These are phyloP conservation scores for Phymanthus crucifer DNA, from an alignment of 92 coral and sea anemone genomes.

Conservation along the genomic window DNA sequence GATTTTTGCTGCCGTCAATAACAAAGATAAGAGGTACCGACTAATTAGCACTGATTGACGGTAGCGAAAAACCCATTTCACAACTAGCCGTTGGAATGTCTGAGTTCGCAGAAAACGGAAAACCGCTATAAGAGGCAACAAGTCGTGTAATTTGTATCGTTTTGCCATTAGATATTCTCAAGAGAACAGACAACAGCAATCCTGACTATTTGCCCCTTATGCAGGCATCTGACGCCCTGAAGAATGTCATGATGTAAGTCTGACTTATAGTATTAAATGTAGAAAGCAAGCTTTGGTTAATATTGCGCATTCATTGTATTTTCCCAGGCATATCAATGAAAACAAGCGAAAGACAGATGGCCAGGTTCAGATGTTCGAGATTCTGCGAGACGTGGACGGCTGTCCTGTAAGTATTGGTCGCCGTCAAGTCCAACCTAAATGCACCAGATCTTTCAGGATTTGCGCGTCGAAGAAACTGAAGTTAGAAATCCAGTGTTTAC, in stretches of 20 bases:
- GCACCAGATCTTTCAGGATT: too few species aligned
- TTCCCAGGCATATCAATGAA: slow-evolving; percentile 90
- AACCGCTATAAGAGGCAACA: not conserved
- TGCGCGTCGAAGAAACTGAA: not conserved
- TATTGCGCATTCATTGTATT: not conserved
- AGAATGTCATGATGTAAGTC: slow-evolving; percentile 92
- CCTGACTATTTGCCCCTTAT: slow-evolving; percentile 86
- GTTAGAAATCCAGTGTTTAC: too few species aligned
- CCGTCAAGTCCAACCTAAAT: not conserved
- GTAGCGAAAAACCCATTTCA: too few species aligned
- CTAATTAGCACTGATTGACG: too few species aligned
- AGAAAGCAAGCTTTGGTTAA: too few species aligned
- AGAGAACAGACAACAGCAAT: slow-evolving; percentile 86
- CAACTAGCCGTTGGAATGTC: too few species aligned
- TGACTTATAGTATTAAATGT: too few species aligned
- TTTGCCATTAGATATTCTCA: slow-evolving; percentile 70
- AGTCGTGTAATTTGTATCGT: not conserved
- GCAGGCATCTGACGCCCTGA: slow-evolving; percentile 87
- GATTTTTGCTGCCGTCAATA: too few species aligned
- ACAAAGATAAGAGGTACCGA: too few species aligned
- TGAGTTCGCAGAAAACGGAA: too few species aligned
- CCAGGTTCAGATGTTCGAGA: slow-evolving; percentile 98
- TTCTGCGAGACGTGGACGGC: slow-evolving; percentile 95
- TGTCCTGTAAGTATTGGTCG: slow-evolving; percentile 72
- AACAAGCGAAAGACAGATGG: slow-evolving; percentile 98